These are phyloP conservation scores for Drosophila kambysellisi DNA, from an alignment of 2,888 invertebrate species.

Conservation along the genomic window DNA sequence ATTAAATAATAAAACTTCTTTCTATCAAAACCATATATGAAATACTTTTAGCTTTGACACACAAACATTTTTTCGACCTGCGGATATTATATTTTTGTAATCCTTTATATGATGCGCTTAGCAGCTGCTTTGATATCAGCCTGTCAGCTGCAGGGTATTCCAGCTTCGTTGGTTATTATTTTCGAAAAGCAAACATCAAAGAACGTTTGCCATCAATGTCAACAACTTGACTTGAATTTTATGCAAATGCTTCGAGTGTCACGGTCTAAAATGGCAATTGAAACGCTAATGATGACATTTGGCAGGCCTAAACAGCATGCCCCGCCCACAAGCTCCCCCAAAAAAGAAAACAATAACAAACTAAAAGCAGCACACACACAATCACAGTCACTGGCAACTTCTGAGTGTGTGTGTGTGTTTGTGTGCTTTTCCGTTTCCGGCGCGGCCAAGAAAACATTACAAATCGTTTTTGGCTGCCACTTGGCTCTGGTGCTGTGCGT, in stretches of 20 bases:
- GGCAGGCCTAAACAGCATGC: constrained; percentile 71
- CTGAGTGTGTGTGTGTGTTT: constrained; percentile 16
- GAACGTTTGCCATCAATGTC: constrained; percentile 58
- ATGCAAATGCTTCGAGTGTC: constrained; percentile 76
- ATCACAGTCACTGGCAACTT: background rate
- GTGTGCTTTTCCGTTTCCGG: constrained; percentile 76
- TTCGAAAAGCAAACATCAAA: constrained; percentile 63
- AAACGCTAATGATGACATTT: constrained; percentile 82
- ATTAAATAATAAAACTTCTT: background rate
- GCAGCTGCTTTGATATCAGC: background rate
- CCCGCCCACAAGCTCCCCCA: background rate
- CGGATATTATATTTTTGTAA: constrained; percentile 6
- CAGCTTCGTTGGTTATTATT: constrained; percentile 1
- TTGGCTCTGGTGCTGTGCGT: constrained; percentile 29
- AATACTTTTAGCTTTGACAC: background rate
- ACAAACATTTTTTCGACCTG: background rate
- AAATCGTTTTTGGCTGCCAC: constrained; percentile 75
- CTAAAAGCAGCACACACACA: constrained; percentile 60
- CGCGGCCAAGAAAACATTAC: constrained; percentile 74
- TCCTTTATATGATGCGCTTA: constrained; percentile 14
- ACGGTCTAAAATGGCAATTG: constrained; percentile 80
- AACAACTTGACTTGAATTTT: constrained; percentile 77
- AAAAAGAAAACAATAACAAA: constrained; percentile 72
- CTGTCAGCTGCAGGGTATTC: constrained; percentile 48
- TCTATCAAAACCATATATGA: too few species aligned